Base-by-base conservation (phyloP, 1,140 invertebrate species). In the Scylla paramamosain region DNA sequence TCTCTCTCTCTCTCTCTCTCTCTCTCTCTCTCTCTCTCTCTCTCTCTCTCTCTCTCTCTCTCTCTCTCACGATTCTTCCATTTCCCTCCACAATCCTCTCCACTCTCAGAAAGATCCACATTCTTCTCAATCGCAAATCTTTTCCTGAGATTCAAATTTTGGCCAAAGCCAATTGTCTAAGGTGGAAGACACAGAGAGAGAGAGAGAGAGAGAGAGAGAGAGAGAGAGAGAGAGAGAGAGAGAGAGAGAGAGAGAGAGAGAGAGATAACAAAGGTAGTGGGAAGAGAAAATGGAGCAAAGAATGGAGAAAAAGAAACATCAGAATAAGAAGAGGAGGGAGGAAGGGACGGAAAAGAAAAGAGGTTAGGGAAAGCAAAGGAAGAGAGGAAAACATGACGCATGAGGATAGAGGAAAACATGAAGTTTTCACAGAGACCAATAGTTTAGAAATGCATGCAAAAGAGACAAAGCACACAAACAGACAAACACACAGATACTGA, bases 41-140 rank as follows among this genome's bases (percentile, higher is more conserved):
- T 77, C 67, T 77, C 67, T 77, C 67, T 77, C 67, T 77, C 67
- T 77, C 67, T 77, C 67, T 77, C 67, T 77, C 67, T 77, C 67
- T 77, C 67, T 77, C 67, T 77, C 67, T 77, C 67, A 77, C 67
- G 25, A n/a, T n/a, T 77, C 25, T 7, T n/a, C 67, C 67, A 77
- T 77, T 77, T 77, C n/a, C 67, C 25, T n/a, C 67, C 25, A 77
- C 67, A n/a, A 25, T 77, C 67, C 67, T 77, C 25, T 77, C 67
- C 67, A 77, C 67, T 77, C 25, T 77, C 67, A 77, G 20, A 20
- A n/a, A n/a, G 67, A 77, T 77, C 67, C 67, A 77, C 67, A 77
- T 77, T 77, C 67, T 77, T 77, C 25, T 20, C 67, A 77, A 77
- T 77, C 67, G n/a, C 67, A 77, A 77, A 77, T 77, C 67, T 77